Base-by-base conservation (phyloP, 53 echinoderm and acorn worm genomes). In the Echinometra lucunter region DNA sequence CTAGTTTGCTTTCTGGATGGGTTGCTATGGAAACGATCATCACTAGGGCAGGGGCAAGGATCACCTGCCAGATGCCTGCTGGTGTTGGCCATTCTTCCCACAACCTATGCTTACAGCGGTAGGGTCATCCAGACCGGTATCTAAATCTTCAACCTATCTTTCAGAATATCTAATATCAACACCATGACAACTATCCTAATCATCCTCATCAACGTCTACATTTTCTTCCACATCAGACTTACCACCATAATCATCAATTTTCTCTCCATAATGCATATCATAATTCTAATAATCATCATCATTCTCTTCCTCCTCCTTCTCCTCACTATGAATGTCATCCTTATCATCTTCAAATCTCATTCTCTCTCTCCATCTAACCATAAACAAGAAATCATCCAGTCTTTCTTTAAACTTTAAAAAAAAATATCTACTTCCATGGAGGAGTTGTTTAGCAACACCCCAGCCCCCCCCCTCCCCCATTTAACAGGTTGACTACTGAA, bases 31-130 rank as follows among this genome's bases (percentile, higher is more conserved):
- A 4, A 49, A 53, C 12, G 37, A 49, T 11, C 85, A 45, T 47
- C n/a, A 49, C 30, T 11, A 35, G 38, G 3, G 78, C 1, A 78
- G 78, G 42, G 42, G 5, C 78, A 78, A 2, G 45, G 47, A 13
- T 47, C 85, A 85, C 85, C 85, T 85, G 85, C 27, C 85, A 85
- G 85, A 85, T 85, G 85, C 13, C 45, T 85, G 28, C 28, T n/a
- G 30, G 85, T 28, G 28, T 37, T 23, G 13, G 49, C n/a, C 12
- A 85, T 85, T 49, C 49, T 85, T 85, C 15, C 49, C 9, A 85
- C 45, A 85, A 78, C 9, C 38, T 78, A n/a, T n/a, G n/a, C n/a
- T n/a, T n/a, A n/a, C n/a, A n/a, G n/a, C n/a, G n/a, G n/a, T n/a
- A n/a, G n/a, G n/a, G n/a, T n/a, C n/a, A n/a, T n/a, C n/a, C n/a